Evolutionary conservation across 2,113 vertebrate species (phyloP).

Genomic region (Xenopus laevis): DNA sequence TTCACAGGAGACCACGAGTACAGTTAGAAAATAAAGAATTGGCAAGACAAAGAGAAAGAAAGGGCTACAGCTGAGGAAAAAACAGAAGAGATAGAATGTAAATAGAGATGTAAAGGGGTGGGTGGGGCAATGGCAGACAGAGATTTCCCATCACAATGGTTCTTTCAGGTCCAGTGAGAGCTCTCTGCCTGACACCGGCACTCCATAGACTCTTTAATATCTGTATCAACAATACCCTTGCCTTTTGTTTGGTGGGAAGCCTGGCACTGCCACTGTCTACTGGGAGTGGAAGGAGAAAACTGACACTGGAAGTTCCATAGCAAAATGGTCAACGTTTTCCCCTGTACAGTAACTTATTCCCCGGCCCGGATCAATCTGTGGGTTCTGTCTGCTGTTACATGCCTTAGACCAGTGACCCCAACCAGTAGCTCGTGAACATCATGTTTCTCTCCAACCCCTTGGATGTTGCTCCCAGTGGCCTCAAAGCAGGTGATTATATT

Average conservation of each 20-base stretch:
- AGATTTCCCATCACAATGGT: background rate
- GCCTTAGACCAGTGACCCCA: no score
- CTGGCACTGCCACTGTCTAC: background rate
- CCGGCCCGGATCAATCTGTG: no score
- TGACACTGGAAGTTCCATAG: no score
- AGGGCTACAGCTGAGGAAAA: background rate
- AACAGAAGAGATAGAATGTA: background rate
- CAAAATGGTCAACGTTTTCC: no score
- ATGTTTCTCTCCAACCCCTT: no score
- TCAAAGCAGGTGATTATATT: no score
- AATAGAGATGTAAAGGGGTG: background rate
- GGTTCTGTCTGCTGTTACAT: no score
- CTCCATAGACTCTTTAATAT: background rate
- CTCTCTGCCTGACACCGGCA: slow-evolving; percentile 11
- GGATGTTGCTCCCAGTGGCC: no score
- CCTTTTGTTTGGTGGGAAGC: background rate
- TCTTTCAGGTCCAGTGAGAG: slow-evolving; percentile 1
- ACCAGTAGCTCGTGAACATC: no score
- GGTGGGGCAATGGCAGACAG: background rate
- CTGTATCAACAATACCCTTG: background rate
- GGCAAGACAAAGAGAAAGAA: background rate
- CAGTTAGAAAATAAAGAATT: background rate
- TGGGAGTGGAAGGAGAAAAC: background rate
- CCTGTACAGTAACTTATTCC: no score
- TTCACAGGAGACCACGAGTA: background rate